Base-by-base conservation (phyloP, 1,140 invertebrate species). In the Papilio machaon region DNA sequence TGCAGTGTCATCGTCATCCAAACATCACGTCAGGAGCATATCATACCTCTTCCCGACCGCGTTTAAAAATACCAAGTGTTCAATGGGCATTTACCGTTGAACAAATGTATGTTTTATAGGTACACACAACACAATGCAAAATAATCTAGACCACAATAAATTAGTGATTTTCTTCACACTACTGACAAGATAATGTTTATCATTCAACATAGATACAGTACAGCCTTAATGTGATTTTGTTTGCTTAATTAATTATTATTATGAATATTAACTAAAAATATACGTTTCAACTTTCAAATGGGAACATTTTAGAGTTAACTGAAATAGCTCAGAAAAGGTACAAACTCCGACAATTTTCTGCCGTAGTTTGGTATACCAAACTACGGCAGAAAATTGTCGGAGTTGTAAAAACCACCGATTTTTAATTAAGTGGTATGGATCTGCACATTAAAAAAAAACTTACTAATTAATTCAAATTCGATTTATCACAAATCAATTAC, bases 41-140 rank as follows among this genome's bases (percentile, higher is more conserved):
- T 79, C 74, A 52, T 75, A 46, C 74, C 47, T 76, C 74, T 76
- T 76, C 23, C 47, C 43, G 2, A 19, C 13, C 46, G 74, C 47
- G 74, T 76, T 76, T 76, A 76, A 76, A 76, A 76, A 76, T 76
- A 76, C 7, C 74, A 76, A 52, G 19, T n/a, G 30, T 49, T 76
- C 74, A 49, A 74, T 74, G 19, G 46, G 74, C 46, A 54, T 76
- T 76, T 19, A n/a, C 74, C n/a, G 30, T 76, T 76, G 74, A 49
- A 76, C 6, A 19, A 58, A 58, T 19, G 54, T 58, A 58, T 58
- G 8, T 58, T n/a, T n/a, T 58, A 64, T n/a, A n/a, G n/a, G n/a
- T 38, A 70, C 64, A 23, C 30, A 70, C 64, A 67, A 23, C 30
- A 70, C 64, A 67, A 67, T 67, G 13, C 64, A 35, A 70, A 70